phyloP scores from a whole-genome alignment of 2,797 vertebrate genomes.

The Dicrostonyx torquatus region DNA sequence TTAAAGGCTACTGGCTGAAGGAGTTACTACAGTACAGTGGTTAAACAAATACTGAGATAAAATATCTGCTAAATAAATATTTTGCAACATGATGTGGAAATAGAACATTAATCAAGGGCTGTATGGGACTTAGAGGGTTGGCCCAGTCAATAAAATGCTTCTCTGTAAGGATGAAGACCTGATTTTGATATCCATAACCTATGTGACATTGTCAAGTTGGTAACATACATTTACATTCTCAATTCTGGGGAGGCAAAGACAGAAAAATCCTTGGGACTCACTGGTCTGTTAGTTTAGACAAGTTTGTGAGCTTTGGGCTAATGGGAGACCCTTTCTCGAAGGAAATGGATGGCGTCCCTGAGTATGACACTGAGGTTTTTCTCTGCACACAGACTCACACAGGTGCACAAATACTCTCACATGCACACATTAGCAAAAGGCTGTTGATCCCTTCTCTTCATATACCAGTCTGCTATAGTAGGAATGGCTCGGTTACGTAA shows the following conservation, averaged over 20 bases:
- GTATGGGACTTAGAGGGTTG: neutral
- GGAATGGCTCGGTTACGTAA: neutral
- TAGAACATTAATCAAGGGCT: neutral
- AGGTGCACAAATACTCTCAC: neutral
- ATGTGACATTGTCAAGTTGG: neutral
- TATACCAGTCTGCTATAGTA: neutral
- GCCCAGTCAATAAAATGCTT: neutral
- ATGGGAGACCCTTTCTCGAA: neutral
- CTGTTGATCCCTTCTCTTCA: neutral
- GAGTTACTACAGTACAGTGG: too few relatives aligned
- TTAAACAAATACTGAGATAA: neutral
- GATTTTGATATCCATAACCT: neutral
- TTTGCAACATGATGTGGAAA: neutral
- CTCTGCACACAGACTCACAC: neutral
- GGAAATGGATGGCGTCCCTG: neutral
- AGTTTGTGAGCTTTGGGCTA: too few relatives aligned
- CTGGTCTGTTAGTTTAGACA: neutral
- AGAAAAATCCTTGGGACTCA: neutral
- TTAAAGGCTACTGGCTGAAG: too few relatives aligned
- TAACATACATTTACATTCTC: neutral
- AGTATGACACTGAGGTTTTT: neutral
- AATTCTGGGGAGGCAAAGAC: neutral
- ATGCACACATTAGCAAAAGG: neutral
- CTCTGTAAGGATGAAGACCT: neutral
- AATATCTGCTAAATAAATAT: neutral